Evolutionary conservation across 1,140 invertebrate species (phyloP).

Genomic region (Cepaea nemoralis): DNA sequence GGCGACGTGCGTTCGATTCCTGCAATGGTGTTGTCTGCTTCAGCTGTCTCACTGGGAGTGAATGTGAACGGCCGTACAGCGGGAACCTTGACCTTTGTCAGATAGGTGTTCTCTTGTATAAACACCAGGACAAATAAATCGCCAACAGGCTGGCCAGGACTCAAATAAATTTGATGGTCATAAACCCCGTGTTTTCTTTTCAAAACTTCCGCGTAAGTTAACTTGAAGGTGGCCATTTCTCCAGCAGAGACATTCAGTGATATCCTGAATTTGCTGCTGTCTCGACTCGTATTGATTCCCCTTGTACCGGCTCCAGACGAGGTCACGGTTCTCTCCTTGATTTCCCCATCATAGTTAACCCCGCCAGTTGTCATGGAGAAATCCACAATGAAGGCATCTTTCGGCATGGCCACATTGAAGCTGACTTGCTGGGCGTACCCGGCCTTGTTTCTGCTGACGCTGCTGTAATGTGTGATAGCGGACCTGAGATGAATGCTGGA

Average conservation of each 20-base stretch:
- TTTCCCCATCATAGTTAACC: neutral
- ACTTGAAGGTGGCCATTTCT: conserved; percentile 56
- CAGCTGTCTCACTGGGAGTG: too few relatives aligned
- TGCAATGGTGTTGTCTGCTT: neutral
- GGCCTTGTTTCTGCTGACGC: neutral
- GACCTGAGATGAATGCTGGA: too few relatives aligned
- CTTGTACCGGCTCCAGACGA: neutral
- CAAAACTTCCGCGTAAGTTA: conserved; percentile 63
- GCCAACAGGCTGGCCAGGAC: conserved; percentile 54
- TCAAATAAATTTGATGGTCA: too few relatives aligned
- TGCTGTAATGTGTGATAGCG: neutral
- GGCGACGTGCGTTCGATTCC: neutral
- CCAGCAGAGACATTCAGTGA: conserved; percentile 55
- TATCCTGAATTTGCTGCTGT: conserved; percentile 60
- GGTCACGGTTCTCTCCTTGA: neutral
- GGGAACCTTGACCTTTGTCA: conserved; percentile 51
- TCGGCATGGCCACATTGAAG: too few relatives aligned
- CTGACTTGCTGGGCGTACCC: too few relatives aligned
- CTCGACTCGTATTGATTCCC: conserved; percentile 39
- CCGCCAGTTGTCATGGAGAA: neutral
- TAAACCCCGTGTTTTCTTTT: conserved; percentile 48
- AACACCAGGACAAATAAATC: conserved; percentile 53
- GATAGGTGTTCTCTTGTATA: conserved; percentile 53
- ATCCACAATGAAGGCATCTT: too few relatives aligned
- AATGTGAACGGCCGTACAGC: too few relatives aligned